Evolutionary conservation across 2,113 vertebrate species (phyloP), one percentile per base, ranked within the genome.

Genomic region (Tragelaphus buxtoni): DNA sequence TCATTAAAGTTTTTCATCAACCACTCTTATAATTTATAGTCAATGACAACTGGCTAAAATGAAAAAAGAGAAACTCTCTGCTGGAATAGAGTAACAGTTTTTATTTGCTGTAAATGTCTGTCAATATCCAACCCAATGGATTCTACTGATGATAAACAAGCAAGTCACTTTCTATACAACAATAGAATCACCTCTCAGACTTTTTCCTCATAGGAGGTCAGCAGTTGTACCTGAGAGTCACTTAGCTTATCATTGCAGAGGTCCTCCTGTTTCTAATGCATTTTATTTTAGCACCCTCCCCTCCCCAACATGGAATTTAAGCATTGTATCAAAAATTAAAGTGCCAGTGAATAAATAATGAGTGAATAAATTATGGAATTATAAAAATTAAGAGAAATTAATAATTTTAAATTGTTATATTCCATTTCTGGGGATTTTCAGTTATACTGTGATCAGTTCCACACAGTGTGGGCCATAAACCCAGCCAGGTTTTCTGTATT

Each of bases 1-100:
- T 96, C 39, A n/a, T 72, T 74, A 94, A 93, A 86, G 77, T 72
- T 80, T 55, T 28, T 79, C 61, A 60, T 94, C 47, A 92, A 49
- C 22, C 20, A 63, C 14, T 77, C 22, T 83, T 80, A 6, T 2
- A 69, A 12, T 89, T 72, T 82, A 49, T 2, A 77, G 2, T 65
- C 61, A 86, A 16, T 82, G 39, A 84, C 47, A 93, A 69, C n/a
- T 82, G 30, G 55, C 58, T 72, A 26, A 45, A 88, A 61, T 65
- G 47, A 35, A 77, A 47, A 47, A 45, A n/a, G n/a, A 53, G 42
- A 30, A 77, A 55, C 56, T 51, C 51, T 56, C 22, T 45, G 9
- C 39, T 90, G 28, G 12, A 92, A 39, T 42, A 89, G 42, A 69
- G 53, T 4, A 53, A 53, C 3, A 65, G 13, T 80, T n/a, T 93